Conservation (phyloP, 2,113 vertebrate genomes). For the Loxodonta africana region DNA sequence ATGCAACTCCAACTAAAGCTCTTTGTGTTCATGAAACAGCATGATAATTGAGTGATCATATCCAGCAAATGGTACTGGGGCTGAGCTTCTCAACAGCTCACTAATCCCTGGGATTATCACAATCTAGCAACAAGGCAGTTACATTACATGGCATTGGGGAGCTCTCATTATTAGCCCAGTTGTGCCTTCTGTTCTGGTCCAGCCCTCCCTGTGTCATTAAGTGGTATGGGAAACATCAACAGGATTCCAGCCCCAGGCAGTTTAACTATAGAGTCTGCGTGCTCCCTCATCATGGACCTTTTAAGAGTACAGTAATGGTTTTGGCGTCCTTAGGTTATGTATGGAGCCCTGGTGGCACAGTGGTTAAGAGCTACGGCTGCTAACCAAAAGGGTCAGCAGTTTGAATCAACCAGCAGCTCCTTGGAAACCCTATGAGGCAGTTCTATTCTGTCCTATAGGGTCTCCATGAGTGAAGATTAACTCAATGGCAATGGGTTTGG, state of each 20-base stretch:
- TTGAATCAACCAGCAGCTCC: too few relatives aligned
- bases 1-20: neutral
- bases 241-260: neutral
- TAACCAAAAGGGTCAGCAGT: too few relatives aligned
- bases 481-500: too few relatives aligned
- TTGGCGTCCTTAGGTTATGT: neutral
- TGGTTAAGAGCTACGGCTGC: too few relatives aligned
- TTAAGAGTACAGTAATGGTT: neutral
- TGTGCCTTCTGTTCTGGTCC: slow-evolving; percentile 29
- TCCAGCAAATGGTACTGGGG: slow-evolving; percentile 25
- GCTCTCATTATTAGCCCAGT: slow-evolving; percentile 3
- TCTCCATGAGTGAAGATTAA: too few relatives aligned
- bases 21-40: slow-evolving; percentile 63
- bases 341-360: too few relatives aligned
- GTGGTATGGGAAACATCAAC: neutral
- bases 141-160: slow-evolving; percentile 5
- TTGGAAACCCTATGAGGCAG: too few relatives aligned
- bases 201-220: neutral
- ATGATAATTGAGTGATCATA: slow-evolving; percentile 64
- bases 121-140: slow-evolving; percentile 57
- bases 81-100: slow-evolving; percentile 54
- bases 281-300: accelerated
- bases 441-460: too few relatives aligned
- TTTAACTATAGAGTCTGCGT: neutral
- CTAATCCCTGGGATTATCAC: slow-evolving; percentile 75